Percentiles rank a stretch among this genome's conserved stretches.
These are phyloP conservation scores for Hydrophis major DNA, from an alignment of 2,797 vertebrate genomes.

Conservation along the genomic window DNA sequence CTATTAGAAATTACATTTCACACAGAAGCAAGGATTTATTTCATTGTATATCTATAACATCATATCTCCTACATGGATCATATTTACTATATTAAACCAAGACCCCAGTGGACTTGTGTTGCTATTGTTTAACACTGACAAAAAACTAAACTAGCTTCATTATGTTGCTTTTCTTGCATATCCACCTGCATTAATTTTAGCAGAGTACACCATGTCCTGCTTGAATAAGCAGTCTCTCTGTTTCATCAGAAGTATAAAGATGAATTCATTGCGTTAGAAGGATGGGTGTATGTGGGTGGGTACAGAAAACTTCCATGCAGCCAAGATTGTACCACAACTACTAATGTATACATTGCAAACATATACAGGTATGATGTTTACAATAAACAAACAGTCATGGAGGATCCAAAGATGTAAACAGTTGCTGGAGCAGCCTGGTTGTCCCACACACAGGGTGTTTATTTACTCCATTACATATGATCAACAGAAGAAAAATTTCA, in stretches of 20 bases:
- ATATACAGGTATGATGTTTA: conserved; percentile 62
- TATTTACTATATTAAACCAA: conserved; percentile 30
- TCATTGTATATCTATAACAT: conserved; percentile 3
- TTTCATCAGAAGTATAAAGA: conserved; percentile 50
- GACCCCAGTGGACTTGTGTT: conserved; percentile 3
- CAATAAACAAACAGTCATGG: conserved; percentile 65
- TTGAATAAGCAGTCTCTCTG: conserved; percentile 31
- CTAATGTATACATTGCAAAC: conserved; percentile 66
- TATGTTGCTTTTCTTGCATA: conserved; percentile 20
- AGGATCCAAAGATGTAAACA: conserved; percentile 63
- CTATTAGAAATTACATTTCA: conserved; percentile 31
- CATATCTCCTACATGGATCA: conserved; percentile 1
- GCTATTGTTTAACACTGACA: conserved; percentile 32
- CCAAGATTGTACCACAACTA: conserved; percentile 40
- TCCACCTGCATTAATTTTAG: conserved; percentile 41
- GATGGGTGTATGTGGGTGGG: neutral
- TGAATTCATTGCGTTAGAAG: conserved; percentile 43
- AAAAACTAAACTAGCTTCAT: conserved; percentile 43
- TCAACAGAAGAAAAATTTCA: conserved; percentile 60
- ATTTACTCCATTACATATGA: conserved; percentile 61
- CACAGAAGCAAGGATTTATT: neutral
- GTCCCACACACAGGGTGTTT: conserved; percentile 63
- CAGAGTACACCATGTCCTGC: conserved; percentile 39
- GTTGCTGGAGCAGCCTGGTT: conserved; percentile 40
- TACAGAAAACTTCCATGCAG: conserved; percentile 1